A percentile compares a stretch with the other conserved stretches of the same genome.
Evolutionary conservation across 2,113 vertebrate genomes (phyloP).

Genomic region (Varanus komodoensis): DNA sequence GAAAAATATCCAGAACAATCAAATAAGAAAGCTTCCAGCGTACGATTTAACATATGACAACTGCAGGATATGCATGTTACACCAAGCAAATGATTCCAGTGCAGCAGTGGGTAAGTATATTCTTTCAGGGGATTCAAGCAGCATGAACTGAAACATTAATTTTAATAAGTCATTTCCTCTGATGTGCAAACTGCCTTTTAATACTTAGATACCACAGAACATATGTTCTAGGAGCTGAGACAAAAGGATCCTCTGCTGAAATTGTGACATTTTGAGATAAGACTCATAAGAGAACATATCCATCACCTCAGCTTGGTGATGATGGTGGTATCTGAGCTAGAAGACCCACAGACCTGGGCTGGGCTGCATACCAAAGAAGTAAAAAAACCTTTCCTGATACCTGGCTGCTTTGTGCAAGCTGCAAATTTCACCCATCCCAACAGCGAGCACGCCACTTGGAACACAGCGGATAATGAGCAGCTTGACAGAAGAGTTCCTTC

Average conservation of each 20-base stretch:
- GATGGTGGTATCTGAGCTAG: no score
- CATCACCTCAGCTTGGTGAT: background rate
- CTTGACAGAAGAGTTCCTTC: background rate
- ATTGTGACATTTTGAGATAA: background rate
- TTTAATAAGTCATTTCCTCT: conserved; percentile 1
- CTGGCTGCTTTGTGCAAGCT: background rate
- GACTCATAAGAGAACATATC: background rate
- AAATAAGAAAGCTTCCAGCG: conserved; percentile 1
- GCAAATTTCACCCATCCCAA: background rate
- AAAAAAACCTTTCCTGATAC: background rate
- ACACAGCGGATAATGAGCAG: background rate
- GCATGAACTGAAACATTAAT: background rate
- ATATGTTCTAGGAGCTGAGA: background rate
- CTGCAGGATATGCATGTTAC: conserved; percentile 4
- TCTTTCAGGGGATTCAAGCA: background rate
- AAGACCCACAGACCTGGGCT: background rate
- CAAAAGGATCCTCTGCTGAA: background rate
- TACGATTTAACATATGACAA: conserved; percentile 9
- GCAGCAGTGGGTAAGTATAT: conserved; percentile 12
- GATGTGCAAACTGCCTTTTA: background rate
- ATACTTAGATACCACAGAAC: background rate
- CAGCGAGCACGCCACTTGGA: background rate
- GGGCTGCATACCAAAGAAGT: background rate
- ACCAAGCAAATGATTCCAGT: conserved; percentile 10
- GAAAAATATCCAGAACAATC: conserved; percentile 10